These are phyloP conservation scores for Mustelus asterias DNA, from an alignment of 2,113 vertebrate species.

Conservation along the genomic window DNA sequence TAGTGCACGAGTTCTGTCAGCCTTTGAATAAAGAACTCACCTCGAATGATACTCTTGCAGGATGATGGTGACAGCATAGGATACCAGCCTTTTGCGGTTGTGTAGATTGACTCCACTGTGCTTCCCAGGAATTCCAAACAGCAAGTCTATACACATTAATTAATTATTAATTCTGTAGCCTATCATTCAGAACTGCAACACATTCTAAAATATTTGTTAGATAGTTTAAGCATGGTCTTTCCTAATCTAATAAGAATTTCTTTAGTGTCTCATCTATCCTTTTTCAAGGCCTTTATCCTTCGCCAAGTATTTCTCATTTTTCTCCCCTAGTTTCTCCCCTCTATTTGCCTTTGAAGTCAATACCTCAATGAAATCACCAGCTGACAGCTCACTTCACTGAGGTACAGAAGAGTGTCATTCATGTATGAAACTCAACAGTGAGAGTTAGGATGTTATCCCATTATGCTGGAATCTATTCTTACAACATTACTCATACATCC, in stretches of 20 bases:
- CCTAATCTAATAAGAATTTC: background rate
- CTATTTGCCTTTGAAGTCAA: background rate
- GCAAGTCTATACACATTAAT: slow-evolving; percentile 65
- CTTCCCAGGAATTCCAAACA: slow-evolving; percentile 84
- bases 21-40: slow-evolving; percentile 52
- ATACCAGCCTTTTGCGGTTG: slow-evolving; percentile 73
- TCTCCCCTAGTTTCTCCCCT: background rate
- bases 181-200: background rate
- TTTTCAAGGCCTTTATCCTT: background rate
- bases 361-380: background rate
- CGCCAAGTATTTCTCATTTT: background rate
- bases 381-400: background rate
- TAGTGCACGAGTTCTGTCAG: background rate
- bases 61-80: slow-evolving; percentile 80
- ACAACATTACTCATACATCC: background rate
- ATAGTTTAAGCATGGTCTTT: background rate
- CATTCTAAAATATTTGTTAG: background rate
- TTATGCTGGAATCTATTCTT: background rate
- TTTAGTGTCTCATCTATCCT: background rate
- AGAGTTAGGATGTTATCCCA: background rate
- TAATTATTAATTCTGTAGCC: background rate
- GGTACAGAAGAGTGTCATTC: background rate
- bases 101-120: slow-evolving; percentile 82
- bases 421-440: background rate
- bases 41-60: slow-evolving; percentile 76